These are phyloP conservation scores for Radopholus similis DNA, from an alignment of 1,140 invertebrate species.

Conservation along the genomic window DNA sequence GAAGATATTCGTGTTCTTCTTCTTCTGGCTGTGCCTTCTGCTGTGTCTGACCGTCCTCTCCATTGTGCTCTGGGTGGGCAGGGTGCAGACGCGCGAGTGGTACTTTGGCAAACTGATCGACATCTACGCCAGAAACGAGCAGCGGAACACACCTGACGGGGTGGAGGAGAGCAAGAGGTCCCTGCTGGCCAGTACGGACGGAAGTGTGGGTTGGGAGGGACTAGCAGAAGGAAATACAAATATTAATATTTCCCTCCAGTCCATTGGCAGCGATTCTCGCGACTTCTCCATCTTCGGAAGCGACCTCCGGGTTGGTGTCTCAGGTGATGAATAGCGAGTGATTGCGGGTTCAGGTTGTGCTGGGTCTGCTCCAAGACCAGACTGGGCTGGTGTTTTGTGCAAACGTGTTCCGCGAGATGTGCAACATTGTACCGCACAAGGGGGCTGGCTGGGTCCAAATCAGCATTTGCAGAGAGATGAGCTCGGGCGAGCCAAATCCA, in stretches of 20 bases:
- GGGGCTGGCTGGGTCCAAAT: too few species aligned
- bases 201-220: neutral
- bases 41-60: constrained; percentile 35
- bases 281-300: constrained; percentile 20
- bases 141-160: neutral
- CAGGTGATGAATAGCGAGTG: constrained; percentile 2
- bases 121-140: constrained; percentile 22
- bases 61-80: constrained; percentile 35
- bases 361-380: constrained; percentile 39
- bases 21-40: constrained; percentile 58
- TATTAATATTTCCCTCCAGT: constrained; percentile 1
- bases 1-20: constrained; percentile 61
- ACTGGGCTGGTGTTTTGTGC: constrained; percentile 39
- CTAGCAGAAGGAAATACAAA: constrained; percentile 9
- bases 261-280: neutral
- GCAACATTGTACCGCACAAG: constrained; percentile 29
- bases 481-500: too few species aligned
- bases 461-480: too few species aligned
- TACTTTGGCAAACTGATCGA: constrained; percentile 28
- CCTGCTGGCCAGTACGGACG: neutral
- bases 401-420: constrained; percentile 43
- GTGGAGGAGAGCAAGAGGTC: too few species aligned
- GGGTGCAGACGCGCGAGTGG: constrained; percentile 16
- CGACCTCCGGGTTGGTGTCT: constrained; percentile 23
- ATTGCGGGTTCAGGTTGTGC: constrained; percentile 29